phyloP scores from a whole-genome alignment of 1,140 invertebrate genomes.

The Panulirus ornatus region DNA sequence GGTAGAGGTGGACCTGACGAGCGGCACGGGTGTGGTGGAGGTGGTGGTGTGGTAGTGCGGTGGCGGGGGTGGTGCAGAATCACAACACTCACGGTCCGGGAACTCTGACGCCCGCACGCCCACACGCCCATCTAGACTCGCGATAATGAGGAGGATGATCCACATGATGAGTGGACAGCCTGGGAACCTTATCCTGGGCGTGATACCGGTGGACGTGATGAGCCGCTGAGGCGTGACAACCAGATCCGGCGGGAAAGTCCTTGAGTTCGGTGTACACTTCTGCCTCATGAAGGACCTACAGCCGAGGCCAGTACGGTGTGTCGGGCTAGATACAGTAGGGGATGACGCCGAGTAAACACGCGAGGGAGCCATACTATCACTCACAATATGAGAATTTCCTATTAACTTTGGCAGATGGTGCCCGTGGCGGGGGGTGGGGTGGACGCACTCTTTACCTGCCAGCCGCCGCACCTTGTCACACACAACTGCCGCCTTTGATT shows the following conservation, averaged over 20 bases:
- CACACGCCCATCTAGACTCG: constrained; percentile 32
- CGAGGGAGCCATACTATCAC: not conserved
- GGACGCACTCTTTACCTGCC: not conserved
- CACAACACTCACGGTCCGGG: constrained; percentile 56
- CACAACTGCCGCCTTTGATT: not conserved
- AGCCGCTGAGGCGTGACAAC: not conserved
- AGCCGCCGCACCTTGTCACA: constrained; percentile 3
- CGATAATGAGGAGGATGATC: constrained; percentile 27
- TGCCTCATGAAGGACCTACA: not conserved
- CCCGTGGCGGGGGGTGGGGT: not conserved
- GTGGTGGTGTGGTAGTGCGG: constrained; percentile 65
- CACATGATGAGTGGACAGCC: not conserved
- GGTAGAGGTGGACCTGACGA: constrained; percentile 26
- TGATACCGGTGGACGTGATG: not conserved
- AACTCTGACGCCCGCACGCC: constrained; percentile 48
- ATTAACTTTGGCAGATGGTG: not conserved
- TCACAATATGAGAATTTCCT: not conserved
- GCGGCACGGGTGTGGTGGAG: constrained; percentile 62
- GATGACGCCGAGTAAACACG: not conserved
- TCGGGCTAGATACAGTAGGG: not conserved
- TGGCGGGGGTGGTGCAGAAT: constrained; percentile 56
- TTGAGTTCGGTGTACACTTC: not conserved
- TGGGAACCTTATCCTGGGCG: not conserved
- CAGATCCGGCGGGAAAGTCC: constrained; percentile 1
- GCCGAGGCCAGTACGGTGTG: not conserved